Conservation (phyloP, 2,888 invertebrate species). For the Lithophane socia region DNA sequence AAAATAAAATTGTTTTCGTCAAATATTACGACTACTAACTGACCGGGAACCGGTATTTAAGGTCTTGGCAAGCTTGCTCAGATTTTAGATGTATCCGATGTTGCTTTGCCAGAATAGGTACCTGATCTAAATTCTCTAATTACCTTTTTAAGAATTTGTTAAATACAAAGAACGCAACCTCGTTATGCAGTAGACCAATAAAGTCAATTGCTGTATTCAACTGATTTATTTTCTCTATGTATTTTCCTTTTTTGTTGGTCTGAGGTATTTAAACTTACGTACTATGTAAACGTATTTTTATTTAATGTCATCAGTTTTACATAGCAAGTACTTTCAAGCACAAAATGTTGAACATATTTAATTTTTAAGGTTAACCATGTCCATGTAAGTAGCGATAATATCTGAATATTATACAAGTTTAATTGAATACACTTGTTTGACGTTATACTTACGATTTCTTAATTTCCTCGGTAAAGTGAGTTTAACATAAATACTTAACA, state of each 20-base stretch:
- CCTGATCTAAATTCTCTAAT: neutral
- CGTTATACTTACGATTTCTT: conserved; percentile 51
- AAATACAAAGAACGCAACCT: neutral
- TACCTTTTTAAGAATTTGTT: neutral
- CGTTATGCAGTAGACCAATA: neutral
- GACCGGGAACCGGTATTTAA: neutral
- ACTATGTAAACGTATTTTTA: conserved; percentile 11
- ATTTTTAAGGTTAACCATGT: conserved; percentile 57
- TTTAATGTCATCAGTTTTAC: neutral
- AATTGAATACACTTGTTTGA: conserved; percentile 71
- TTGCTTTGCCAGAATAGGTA: neutral
- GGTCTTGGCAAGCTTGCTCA: neutral
- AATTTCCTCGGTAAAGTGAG: neutral
- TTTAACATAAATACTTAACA: neutral
- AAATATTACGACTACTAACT: neutral
- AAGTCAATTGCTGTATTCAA: conserved; percentile 4
- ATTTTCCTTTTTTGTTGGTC: no score
- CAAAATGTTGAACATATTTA: conserved; percentile 57
- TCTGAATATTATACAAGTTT: conserved; percentile 58
- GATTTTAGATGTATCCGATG: neutral
- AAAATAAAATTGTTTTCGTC: neutral
- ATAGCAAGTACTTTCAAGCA: conserved; percentile 42
- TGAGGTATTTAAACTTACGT: neutral
- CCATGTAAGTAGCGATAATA: conserved; percentile 62
- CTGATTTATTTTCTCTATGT: neutral